Evolutionary conservation across 1,140 invertebrate genomes (phyloP), one percentile per base, ranked within the genome.

Genomic region (Heliothis virescens): DNA sequence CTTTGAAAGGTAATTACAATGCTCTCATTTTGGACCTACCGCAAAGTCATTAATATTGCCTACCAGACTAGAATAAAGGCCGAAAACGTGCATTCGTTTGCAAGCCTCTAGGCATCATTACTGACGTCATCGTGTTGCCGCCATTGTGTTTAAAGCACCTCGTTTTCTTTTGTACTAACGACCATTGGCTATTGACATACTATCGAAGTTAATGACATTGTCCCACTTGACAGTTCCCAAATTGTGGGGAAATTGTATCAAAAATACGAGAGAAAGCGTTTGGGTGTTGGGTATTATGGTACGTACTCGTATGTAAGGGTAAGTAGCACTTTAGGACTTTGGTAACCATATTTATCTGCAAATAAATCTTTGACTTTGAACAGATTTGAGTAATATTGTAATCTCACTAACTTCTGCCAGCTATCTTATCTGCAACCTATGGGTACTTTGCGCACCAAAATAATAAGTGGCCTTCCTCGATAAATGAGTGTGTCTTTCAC

Each of bases 181-280:
- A 63, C 62, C 34, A 15, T 16, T 41, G 62, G 29, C 26, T 63
- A 63, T 63, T 63, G 62, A 41, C 62, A 34, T 41, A 63, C 62
- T 41, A 63, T 47, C 62, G 62, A 63, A 47, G 29, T 57, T 63
- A 63, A 63, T 63, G 29, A 11, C 62, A 63, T 34, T 63, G 62
- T 63, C 15, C 62, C 7, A 63, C 62, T 63, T 62, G 10, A 41
- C 3, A 15, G 5, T 13, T 41, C 62, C 62, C 29, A 63, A 63
- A 63, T 63, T 63, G 62, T 63, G 15, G 29, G n/a, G 29, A 47
- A 34, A 41, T 41, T 63, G 34, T 47, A 41, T 10, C 34, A 41
- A 16, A 62, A 13, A 18, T 15, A 26, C 11, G 15, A 47, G 26
- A 5, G 26, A 41, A 63, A 41, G 16, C 26, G 29, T 63, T 63